Conservation (phyloP, 2,797 vertebrate species). For the Gymnodraco acuticeps region DNA sequence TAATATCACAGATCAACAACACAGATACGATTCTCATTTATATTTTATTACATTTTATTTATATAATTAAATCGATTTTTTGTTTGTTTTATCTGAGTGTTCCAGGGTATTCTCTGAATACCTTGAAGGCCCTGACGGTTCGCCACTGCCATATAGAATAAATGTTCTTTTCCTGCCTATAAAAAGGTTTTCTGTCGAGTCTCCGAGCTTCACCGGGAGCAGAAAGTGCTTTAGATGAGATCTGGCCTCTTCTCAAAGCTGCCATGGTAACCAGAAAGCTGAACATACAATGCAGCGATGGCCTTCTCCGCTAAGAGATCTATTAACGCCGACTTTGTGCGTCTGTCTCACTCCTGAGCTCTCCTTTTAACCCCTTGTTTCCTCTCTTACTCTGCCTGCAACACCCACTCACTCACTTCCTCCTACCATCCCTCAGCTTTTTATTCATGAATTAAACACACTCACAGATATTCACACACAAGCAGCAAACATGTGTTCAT, state of each 20-base stretch:
- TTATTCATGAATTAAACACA: conserved; percentile 4
- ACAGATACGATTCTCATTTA: too few relatives aligned
- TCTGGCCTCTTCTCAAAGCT: conserved; percentile 72
- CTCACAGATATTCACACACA: neutral
- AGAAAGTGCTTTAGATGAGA: conserved; percentile 69
- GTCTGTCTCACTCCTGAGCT: conserved; percentile 61
- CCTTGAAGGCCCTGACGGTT: too few relatives aligned
- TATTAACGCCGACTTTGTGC: conserved; percentile 77
- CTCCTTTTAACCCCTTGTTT: conserved; percentile 70
- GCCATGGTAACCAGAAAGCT: conserved; percentile 80
- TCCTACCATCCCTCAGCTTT: conserved; percentile 10
- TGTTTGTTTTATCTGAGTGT: too few relatives aligned
- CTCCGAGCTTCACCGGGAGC: conserved; percentile 44
- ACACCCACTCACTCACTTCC: conserved; percentile 38
- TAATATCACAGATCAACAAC: too few relatives aligned
- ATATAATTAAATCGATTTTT: too few relatives aligned
- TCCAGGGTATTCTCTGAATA: too few relatives aligned
- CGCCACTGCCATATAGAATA: neutral
- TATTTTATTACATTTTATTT: too few relatives aligned
- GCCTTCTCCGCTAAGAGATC: conserved; percentile 73
- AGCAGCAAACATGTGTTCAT: neutral
- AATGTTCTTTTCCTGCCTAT: conserved; percentile 44
- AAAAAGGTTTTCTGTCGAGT: conserved; percentile 70
- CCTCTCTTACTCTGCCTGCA: conserved; percentile 28
- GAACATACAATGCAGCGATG: conserved; percentile 76